A percentile compares a stretch with the other conserved stretches of the same genome.
phyloP scores from a whole-genome alignment of 2,888 invertebrate genomes.

The Drosophila longiperda region DNA sequence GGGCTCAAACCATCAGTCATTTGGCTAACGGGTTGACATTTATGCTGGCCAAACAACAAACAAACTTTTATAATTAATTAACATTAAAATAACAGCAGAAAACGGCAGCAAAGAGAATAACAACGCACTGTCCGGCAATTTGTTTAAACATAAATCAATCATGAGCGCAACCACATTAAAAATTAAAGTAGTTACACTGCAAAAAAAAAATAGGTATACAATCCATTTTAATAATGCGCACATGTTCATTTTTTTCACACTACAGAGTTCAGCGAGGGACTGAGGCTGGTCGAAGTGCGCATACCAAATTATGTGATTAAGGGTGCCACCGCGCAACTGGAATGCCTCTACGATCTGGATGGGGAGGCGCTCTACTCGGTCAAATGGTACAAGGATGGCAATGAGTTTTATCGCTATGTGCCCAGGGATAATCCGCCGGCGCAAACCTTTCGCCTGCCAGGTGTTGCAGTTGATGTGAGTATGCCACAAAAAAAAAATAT shows the following conservation, averaged over 20 bases:
- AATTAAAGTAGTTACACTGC: slow-evolving; percentile 42
- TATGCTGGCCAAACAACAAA: slow-evolving; percentile 50
- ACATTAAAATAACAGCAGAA: slow-evolving; percentile 58
- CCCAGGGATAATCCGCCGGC: slow-evolving; percentile 93
- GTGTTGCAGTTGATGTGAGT: slow-evolving; percentile 94
- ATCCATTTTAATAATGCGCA: slow-evolving; percentile 38
- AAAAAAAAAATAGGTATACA: not conserved
- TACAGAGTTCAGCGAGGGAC: slow-evolving; percentile 86
- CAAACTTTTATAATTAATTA: slow-evolving; percentile 78
- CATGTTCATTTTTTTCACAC: slow-evolving; percentile 11
- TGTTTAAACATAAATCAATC: slow-evolving; percentile 72
- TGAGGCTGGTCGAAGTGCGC: slow-evolving; percentile 91
- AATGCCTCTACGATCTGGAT: slow-evolving; percentile 93
- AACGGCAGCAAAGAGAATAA: slow-evolving; percentile 1
- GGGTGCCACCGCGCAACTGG: slow-evolving; percentile 90
- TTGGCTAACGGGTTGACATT: slow-evolving; percentile 63
- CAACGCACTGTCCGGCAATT: slow-evolving; percentile 39
- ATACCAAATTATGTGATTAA: slow-evolving; percentile 93
- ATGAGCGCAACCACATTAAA: slow-evolving; percentile 57
- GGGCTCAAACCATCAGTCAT: slow-evolving; percentile 58
- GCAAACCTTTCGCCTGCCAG: slow-evolving; percentile 91
- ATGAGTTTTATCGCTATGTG: slow-evolving; percentile 94
- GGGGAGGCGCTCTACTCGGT: slow-evolving; percentile 94
- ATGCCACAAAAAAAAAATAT: slow-evolving; percentile 7
- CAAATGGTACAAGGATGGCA: slow-evolving; percentile 96